Evolutionary conservation across 2,888 invertebrate species (phyloP).

Genomic region (Petrophora chlorosata): DNA sequence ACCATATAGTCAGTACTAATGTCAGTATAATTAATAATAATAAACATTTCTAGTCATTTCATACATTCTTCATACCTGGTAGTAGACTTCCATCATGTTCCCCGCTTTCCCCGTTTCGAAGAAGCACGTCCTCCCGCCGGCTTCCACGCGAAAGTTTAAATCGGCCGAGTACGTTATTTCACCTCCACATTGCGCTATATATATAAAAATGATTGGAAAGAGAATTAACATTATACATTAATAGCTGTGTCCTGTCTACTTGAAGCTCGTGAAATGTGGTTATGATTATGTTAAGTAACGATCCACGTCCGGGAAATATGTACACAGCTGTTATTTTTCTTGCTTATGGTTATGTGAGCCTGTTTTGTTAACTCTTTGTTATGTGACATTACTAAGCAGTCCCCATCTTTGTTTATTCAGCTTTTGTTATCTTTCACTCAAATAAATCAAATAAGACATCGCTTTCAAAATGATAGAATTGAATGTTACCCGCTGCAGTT

Average conservation of each 20-base stretch:
- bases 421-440: too few species aligned
- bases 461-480: too few species aligned
- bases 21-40: too few species aligned
- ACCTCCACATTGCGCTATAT: conserved; percentile 36
- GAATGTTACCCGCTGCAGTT: too few species aligned
- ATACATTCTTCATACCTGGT: too few species aligned
- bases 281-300: conserved; percentile 9
- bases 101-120: conserved; percentile 64
- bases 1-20: too few species aligned
- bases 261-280: background rate
- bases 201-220: conserved; percentile 29
- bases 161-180: conserved; percentile 60
- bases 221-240: conserved; percentile 15
- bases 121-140: conserved; percentile 67
- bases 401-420: too few species aligned
- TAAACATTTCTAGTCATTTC: too few species aligned
- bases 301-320: conserved; percentile 1
- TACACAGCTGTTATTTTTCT: conserved; percentile 11
- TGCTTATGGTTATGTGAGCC: background rate
- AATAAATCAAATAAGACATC: too few species aligned
- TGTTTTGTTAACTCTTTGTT: conserved; percentile 3
- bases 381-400: too few species aligned
- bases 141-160: conserved; percentile 66
- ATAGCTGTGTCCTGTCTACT: background rate
- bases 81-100: conserved; percentile 68